A percentile compares a stretch with the other conserved stretches of the same genome.
These are phyloP conservation scores for Syritta pipiens DNA, from an alignment of 2,888 invertebrate species.

Conservation along the genomic window DNA sequence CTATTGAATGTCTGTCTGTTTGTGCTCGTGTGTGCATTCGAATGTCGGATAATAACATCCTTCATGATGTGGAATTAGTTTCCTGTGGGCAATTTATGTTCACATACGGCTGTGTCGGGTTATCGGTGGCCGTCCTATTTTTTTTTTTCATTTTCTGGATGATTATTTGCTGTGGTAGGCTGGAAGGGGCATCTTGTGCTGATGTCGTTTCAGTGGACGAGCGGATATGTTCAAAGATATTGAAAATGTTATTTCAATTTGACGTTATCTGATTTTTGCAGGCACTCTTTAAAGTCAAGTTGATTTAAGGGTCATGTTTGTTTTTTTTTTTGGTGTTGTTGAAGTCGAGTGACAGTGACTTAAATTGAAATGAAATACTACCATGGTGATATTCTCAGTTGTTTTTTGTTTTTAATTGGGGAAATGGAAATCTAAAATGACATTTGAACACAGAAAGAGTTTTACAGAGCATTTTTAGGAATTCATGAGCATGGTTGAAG, in stretches of 20 bases:
- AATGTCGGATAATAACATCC: conserved; percentile 59
- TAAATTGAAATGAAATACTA: too few species aligned
- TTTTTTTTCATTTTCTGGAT: neutral
- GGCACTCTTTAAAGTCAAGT: neutral
- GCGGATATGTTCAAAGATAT: neutral
- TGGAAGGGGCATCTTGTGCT: neutral
- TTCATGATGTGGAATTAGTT: conserved; percentile 66
- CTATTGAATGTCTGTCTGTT: conserved; percentile 7
- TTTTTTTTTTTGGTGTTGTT: neutral
- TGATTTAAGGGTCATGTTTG: too few species aligned
- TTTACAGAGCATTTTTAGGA: too few species aligned
- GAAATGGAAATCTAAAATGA: too few species aligned
- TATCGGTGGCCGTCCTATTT: conserved; percentile 18
- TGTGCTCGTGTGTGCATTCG: conserved; percentile 28
- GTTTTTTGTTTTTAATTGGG: too few species aligned
- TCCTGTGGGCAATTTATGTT: conserved; percentile 66
- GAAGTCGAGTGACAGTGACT: neutral
- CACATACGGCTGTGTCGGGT: conserved; percentile 33
- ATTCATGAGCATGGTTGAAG: too few species aligned
- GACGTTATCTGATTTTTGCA: conserved; percentile 8
- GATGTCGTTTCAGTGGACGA: conserved; percentile 1
- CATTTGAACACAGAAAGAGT: too few species aligned
- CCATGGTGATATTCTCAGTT: too few species aligned
- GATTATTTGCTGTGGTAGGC: neutral
- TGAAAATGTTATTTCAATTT: conserved; percentile 2